Percentiles rank a stretch among this genome's conserved stretches.
Conservation (phyloP, 2,888 invertebrate genomes). For the Halictus quadricinctus region DNA sequence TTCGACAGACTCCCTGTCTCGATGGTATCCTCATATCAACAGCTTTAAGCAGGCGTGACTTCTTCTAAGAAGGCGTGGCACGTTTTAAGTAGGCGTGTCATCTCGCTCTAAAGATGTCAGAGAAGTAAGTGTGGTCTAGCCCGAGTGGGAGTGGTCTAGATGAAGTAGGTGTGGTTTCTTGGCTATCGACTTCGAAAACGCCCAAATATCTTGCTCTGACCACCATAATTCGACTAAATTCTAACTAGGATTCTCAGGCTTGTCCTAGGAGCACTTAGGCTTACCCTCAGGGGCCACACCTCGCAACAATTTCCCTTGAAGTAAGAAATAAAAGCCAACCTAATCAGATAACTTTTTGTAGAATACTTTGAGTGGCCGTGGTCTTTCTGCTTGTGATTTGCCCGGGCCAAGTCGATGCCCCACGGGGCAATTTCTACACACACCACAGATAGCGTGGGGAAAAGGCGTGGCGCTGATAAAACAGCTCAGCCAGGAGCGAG, state of each 20-base stretch:
- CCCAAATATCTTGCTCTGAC: background rate
- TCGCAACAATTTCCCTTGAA: background rate
- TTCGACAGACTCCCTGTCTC: too few relatives aligned
- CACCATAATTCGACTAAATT: too few relatives aligned
- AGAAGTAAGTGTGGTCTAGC: background rate
- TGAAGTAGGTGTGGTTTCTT: background rate
- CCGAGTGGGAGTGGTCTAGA: too few relatives aligned
- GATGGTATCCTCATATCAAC: too few relatives aligned
- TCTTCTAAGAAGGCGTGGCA: too few relatives aligned
- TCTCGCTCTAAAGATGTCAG: background rate
- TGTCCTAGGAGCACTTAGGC: background rate
- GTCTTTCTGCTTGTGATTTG: background rate
- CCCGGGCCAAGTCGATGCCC: background rate
- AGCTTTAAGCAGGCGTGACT: too few relatives aligned
- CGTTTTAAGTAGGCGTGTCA: background rate
- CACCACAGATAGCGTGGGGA: background rate
- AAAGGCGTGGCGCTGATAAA: slow-evolving; percentile 61
- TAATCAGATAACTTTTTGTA: background rate
- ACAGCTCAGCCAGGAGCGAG: slow-evolving; percentile 63
- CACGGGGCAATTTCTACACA: background rate
- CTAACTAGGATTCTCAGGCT: background rate
- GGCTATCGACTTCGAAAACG: background rate
- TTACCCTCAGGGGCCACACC: background rate
- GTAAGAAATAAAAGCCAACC: background rate
- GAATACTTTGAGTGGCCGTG: background rate